A percentile compares a stretch with the other conserved stretches of the same genome.
Conservation (phyloP, 2,113 vertebrate genomes). For the Burhinus oedicnemus region DNA sequence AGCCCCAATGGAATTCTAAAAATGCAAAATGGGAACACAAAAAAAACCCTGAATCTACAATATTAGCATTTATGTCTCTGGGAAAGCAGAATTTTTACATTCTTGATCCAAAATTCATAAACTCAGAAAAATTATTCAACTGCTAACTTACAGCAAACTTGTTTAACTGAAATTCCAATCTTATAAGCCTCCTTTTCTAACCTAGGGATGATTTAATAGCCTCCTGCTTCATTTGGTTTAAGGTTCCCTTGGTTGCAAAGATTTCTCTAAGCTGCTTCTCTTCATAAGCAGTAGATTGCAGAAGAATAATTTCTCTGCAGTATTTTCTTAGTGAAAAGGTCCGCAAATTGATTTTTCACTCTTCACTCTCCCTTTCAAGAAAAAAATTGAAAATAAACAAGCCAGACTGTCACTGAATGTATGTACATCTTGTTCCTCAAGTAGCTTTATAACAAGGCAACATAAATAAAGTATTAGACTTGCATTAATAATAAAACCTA, state of each 20-base stretch:
- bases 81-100: background rate
- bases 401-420: background rate
- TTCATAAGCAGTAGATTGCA: background rate
- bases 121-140: background rate
- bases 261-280: slow-evolving; percentile 12
- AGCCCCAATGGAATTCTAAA: background rate
- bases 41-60: background rate
- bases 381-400: background rate
- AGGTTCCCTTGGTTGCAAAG: background rate
- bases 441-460: background rate
- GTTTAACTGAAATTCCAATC: background rate
- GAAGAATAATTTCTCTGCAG: background rate
- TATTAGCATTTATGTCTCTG: background rate
- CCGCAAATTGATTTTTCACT: background rate
- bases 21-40: background rate
- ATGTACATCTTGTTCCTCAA: background rate
- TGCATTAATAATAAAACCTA: background rate
- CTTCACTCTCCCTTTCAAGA: background rate
- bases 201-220: background rate
- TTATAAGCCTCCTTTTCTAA: background rate
- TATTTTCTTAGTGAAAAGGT: background rate
- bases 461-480: background rate
- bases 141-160: background rate
- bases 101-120: background rate
- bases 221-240: slow-evolving; percentile 11